Percentiles rank a stretch among this genome's conserved stretches.
Evolutionary conservation across 1,140 invertebrate species (phyloP).

Genomic region (Bicyclus anynana): DNA sequence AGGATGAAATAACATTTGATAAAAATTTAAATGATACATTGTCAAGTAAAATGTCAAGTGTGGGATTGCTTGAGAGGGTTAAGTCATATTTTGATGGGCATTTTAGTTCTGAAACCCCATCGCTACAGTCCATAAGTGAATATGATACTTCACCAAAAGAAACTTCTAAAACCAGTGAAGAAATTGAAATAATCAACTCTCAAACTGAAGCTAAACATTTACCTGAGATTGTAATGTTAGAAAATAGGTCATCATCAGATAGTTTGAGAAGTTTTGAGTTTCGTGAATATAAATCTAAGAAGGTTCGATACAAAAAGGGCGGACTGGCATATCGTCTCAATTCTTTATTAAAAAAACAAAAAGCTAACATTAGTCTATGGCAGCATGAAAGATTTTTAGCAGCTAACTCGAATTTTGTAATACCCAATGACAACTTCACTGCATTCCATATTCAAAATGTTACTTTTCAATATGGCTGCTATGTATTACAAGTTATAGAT

Average conservation of each 20-base stretch:
- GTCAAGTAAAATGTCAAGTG: constrained; percentile 5
- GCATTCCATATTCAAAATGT: constrained; percentile 44
- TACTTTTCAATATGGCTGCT: constrained; percentile 47
- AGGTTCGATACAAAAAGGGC: constrained; percentile 56
- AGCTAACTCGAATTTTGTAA: constrained; percentile 55
- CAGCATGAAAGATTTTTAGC: constrained; percentile 62
- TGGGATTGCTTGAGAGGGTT: constrained; percentile 39
- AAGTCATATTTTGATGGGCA: constrained; percentile 54
- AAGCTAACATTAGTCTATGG: constrained; percentile 51
- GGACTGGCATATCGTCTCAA: constrained; percentile 49
- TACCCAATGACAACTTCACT: constrained; percentile 48
- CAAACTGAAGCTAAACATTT: constrained; percentile 25
- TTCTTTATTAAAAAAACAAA: constrained; percentile 56
- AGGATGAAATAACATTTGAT: too few relatives aligned
- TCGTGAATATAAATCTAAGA: constrained; percentile 35
- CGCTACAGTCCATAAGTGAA: constrained; percentile 55
- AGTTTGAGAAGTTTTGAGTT: constrained; percentile 21
- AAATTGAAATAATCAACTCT: constrained; percentile 42
- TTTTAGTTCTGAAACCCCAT: constrained; percentile 43
- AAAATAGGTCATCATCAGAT: constrained; percentile 15
- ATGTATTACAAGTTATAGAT: constrained; percentile 43
- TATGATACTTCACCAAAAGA: constrained; percentile 42
- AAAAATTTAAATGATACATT: not conserved
- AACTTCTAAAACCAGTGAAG: constrained; percentile 41
- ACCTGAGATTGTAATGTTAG: constrained; percentile 13